Evolutionary conservation across 2,113 vertebrate species (phyloP).

Genomic region (Malurus melanocephalus): DNA sequence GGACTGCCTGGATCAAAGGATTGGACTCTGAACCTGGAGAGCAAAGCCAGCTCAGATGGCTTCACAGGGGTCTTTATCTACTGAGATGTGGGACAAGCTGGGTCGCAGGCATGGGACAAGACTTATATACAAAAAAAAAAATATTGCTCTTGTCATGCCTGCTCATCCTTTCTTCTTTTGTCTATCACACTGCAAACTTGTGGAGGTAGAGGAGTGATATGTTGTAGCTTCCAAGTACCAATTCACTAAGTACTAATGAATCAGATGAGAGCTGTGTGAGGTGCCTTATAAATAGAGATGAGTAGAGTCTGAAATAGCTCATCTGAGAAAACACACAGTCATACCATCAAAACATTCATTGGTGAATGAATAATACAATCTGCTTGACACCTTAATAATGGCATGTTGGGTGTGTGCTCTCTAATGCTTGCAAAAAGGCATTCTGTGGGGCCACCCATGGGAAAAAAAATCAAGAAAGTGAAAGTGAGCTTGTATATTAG

Average conservation of each 20-base stretch:
- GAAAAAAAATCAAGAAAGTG: not conserved
- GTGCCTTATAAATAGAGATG: slow-evolving; percentile 13
- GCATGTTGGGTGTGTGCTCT: not conserved
- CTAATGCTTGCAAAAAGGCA: not conserved
- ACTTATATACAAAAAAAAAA: not conserved
- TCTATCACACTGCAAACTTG: not conserved
- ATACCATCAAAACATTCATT: not conserved
- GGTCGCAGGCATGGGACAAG: not conserved
- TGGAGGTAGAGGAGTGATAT: not conserved
- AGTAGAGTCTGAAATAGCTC: not conserved
- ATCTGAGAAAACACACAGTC: not conserved
- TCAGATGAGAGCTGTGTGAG: not conserved
- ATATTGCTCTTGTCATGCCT: not conserved
- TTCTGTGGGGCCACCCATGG: not conserved
- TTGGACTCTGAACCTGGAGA: not conserved
- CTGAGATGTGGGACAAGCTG: not conserved
- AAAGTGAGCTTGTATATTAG: not conserved
- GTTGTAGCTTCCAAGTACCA: not conserved
- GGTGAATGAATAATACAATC: not conserved
- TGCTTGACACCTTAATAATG: not conserved
- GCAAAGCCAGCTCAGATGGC: not conserved
- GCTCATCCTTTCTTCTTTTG: not conserved
- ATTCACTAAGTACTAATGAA: not conserved
- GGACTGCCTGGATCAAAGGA: not conserved
- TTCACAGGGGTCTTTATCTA: not conserved